Evolutionary conservation across 2,888 invertebrate genomes (phyloP), one percentile per base, ranked within the genome.

Genomic region (Chymomyza caudatula): DNA sequence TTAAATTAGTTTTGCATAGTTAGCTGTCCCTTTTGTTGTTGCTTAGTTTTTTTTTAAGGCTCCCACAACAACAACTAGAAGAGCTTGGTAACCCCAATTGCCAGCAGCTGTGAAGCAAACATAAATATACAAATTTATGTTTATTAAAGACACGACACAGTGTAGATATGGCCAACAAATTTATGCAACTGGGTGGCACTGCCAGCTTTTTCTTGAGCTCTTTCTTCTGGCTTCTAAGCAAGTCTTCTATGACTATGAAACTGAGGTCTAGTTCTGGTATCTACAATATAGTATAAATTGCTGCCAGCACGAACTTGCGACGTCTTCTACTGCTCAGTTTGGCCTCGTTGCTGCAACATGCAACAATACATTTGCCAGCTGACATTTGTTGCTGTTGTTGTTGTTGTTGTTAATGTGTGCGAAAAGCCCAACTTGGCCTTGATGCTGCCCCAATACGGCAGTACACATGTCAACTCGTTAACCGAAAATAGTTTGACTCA

Each of bases 101-200:
- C 43, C 15, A 23, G 51, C 37, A 51, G 65, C 57, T 20, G 51
- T 20, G 55, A 63, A 69, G 56, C 63, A 69, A 78, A 82, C 70
- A 80, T 77, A 72, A 77, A 77, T 80, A 83, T 72, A 83, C 75
- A 80, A 79, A 80, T 80, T 77, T 81, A 78, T 81, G 76, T 64
- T 71, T 74, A 71, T 74, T 65, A 67, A 47, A 51, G 29, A 37
- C 29, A 37, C 29, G 29, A 69, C 56, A 13, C 20, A 22, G 51
- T 51, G 51, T 13, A 13, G 17, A 47, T 47, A 19, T 47, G 15
- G 17, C 47, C 47, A 47, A 47, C 4, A 62, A 77, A 77, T 76
- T 73, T 85, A 79, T 79, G 85, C 79, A 79, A 85, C 74, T 79
- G 85, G 78, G 77, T 79, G 85, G 80, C 80, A 71, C 74, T 71